Evolutionary conservation across 2,113 vertebrate species (phyloP).

Genomic region (Talpa occidentalis): DNA sequence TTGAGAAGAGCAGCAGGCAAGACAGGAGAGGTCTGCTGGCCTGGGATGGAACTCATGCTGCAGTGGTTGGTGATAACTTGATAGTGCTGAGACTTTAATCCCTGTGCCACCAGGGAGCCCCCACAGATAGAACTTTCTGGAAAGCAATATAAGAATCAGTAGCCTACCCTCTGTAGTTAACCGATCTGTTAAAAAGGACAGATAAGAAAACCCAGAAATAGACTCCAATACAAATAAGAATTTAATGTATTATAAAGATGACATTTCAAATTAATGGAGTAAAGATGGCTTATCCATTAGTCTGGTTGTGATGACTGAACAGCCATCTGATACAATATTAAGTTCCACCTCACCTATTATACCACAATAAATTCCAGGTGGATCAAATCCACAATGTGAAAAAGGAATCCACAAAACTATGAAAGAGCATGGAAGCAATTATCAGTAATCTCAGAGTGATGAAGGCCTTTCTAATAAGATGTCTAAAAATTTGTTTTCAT

Average conservation of each 20-base stretch:
- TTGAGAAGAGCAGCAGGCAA: not conserved
- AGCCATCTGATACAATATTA: slow-evolving; percentile 59
- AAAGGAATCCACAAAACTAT: slow-evolving; percentile 9
- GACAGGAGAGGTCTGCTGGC: too few species aligned
- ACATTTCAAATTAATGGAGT: slow-evolving; percentile 63
- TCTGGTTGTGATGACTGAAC: not conserved
- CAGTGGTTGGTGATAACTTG: too few species aligned
- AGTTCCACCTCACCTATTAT: not conserved
- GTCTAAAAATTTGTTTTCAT: slow-evolving; percentile 50
- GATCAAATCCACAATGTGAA: slow-evolving; percentile 38
- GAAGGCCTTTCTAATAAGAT: slow-evolving; percentile 23
- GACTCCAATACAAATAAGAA: not conserved
- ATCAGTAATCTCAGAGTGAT: slow-evolving; percentile 21
- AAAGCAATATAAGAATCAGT: not conserved
- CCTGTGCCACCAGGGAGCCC: too few species aligned
- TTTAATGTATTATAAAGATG: slow-evolving; percentile 42
- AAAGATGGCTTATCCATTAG: not conserved
- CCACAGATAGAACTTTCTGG: not conserved
- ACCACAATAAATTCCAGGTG: slow-evolving; percentile 66
- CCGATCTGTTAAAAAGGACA: not conserved
- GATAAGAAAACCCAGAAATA: slow-evolving; percentile 10
- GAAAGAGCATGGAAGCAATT: not conserved
- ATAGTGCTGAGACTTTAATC: too few species aligned
- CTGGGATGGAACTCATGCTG: too few species aligned
- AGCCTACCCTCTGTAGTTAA: not conserved